phyloP scores from a whole-genome alignment of 2,797 vertebrate species.

The Micromesistius poutassou region DNA sequence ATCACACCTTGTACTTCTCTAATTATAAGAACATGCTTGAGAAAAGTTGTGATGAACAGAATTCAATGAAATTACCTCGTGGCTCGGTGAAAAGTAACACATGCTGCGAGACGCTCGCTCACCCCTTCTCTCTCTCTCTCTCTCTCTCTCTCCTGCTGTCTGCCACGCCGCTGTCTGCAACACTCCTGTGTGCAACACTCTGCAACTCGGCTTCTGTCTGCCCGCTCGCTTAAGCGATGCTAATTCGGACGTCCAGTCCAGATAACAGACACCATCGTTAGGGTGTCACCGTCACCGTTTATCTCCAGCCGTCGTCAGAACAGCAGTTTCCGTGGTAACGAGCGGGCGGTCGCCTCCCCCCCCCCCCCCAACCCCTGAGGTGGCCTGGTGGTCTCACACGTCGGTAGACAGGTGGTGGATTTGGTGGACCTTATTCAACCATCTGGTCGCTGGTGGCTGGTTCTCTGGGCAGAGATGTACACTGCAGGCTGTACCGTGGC shows the following conservation, averaged over 20 bases:
- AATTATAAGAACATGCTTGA: neutral
- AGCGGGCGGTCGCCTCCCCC: conserved; percentile 23
- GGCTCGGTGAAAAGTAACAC: neutral
- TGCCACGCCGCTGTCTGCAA: neutral
- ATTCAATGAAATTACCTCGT: neutral
- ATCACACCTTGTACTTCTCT: neutral
- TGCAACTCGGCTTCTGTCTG: neutral
- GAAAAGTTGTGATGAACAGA: neutral
- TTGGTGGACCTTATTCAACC: neutral
- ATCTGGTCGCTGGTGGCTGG: neutral
- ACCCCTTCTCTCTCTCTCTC: neutral
- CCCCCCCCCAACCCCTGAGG: no score
- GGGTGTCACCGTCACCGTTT: conserved; percentile 47
- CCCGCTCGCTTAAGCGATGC: conserved; percentile 7
- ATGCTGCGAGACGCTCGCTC: neutral
- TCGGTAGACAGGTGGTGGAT: neutral
- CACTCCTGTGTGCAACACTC: neutral
- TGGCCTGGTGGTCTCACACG: neutral
- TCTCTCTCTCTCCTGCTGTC: neutral
- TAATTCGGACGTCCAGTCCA: conserved; percentile 59
- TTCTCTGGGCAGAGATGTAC: neutral
- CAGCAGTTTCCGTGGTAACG: conserved; percentile 62
- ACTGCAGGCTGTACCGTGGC: neutral
- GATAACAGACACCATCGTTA: conserved; percentile 70
- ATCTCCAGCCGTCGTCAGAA: conserved; percentile 50